A percentile compares a stretch with the other conserved stretches of the same genome.
Conservation (phyloP, 2,888 invertebrate species). For the Spilarctia lutea region DNA sequence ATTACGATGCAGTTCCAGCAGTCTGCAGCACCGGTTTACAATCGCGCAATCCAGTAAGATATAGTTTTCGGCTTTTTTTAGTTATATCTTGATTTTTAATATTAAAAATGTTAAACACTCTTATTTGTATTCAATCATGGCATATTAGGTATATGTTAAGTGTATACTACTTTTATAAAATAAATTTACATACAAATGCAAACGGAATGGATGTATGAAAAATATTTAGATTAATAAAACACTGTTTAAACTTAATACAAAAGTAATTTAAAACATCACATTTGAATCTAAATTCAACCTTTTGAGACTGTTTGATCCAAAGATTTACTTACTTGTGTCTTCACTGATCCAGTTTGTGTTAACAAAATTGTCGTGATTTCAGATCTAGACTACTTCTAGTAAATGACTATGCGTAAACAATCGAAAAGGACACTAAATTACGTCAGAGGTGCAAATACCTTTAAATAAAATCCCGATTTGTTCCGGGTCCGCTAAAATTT, state of each 20-base stretch:
- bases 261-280: too few relatives aligned
- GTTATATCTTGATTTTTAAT: not conserved
- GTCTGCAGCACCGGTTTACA: too few relatives aligned
- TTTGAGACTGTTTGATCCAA: too few relatives aligned
- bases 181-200: too few relatives aligned
- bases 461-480: slow-evolving; percentile 28
- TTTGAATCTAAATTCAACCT: too few relatives aligned
- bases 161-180: not conserved
- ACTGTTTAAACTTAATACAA: too few relatives aligned
- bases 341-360: slow-evolving; percentile 26
- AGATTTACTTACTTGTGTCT: slow-evolving; percentile 15
- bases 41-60: too few relatives aligned
- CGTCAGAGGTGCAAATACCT: slow-evolving; percentile 24
- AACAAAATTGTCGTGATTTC: not conserved
- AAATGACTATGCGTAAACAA: not conserved
- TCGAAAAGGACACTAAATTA: not conserved
- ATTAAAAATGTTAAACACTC: not conserved
- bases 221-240: too few relatives aligned
- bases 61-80: not conserved
- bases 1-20: too few relatives aligned
- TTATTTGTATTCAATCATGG: not conserved
- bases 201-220: too few relatives aligned
- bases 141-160: not conserved
- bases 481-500: not conserved
- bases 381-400: not conserved